A percentile compares a stretch with the other conserved stretches of the same genome.
Conservation (phyloP, 2,113 vertebrate species). For the Sporophila hypoxantha region DNA sequence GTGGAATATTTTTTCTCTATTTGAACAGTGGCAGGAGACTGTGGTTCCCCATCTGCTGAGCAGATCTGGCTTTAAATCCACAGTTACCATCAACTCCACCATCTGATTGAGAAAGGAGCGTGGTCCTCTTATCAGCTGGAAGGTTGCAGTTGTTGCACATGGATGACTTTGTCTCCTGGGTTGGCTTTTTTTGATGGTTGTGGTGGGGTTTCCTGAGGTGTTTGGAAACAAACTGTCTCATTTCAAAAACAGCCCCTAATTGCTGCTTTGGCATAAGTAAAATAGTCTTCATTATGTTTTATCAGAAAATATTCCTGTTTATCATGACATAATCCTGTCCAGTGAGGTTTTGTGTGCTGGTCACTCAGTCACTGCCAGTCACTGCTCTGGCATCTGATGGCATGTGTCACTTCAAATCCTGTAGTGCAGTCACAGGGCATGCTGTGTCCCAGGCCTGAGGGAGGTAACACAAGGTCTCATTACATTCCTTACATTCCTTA, state of each 20-base stretch:
- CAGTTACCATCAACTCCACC: accelerated
- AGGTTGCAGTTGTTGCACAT: not conserved
- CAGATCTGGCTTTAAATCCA: not conserved
- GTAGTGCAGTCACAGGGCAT: accelerated
- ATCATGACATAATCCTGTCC: not conserved
- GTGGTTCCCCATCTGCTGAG: not conserved
- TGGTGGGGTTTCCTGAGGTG: not conserved
- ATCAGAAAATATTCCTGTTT: not conserved
- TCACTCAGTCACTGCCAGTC: not conserved
- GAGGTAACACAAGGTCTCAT: not conserved
- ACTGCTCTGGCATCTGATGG: not conserved
- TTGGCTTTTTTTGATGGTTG: not conserved
- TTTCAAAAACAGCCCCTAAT: not conserved
- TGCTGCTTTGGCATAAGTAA: not conserved
- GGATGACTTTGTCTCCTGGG: not conserved
- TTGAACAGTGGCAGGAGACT: not conserved
- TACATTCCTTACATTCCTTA: not conserved
- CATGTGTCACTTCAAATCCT: not conserved
- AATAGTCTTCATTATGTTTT: not conserved
- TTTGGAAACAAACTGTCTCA: not conserved
- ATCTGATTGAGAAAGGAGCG: not conserved
- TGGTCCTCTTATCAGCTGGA: not conserved
- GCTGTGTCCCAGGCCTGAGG: not conserved
- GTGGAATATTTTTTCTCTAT: not conserved
- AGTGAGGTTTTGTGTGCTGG: not conserved